Percentiles rank a stretch among this genome's conserved stretches.
Conservation (phyloP, 2,113 vertebrate species). For the Barnardius zonarius region DNA sequence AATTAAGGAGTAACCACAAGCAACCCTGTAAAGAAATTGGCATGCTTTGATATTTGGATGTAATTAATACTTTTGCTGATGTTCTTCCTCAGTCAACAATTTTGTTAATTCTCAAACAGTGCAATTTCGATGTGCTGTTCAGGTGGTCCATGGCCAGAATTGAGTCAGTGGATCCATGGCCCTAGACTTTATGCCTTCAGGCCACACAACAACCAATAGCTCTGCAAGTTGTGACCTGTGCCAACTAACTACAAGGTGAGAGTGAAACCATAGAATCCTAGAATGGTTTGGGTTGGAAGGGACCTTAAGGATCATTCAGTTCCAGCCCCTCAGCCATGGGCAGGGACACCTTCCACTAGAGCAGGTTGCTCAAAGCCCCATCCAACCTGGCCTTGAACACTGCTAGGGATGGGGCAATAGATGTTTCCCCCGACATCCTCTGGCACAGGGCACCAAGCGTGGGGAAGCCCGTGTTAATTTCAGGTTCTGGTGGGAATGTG, state of each 20-base stretch:
- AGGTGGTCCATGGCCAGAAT: fast-evolving
- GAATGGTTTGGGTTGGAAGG: not conserved
- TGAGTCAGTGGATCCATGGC: not conserved
- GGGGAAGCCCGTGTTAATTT: not conserved
- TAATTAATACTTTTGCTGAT: not conserved
- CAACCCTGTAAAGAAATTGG: not conserved
- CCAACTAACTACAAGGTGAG: not conserved
- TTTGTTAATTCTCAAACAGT: not conserved
- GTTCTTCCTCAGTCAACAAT: not conserved
- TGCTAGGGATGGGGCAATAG: not conserved
- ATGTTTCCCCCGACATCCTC: not conserved
- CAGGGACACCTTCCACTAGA: not conserved
- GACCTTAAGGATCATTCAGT: not conserved
- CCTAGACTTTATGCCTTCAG: not conserved
- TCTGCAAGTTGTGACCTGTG: not conserved
- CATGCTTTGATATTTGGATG: not conserved
- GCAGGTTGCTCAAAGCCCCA: not conserved
- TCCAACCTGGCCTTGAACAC: not conserved
- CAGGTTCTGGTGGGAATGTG: not conserved
- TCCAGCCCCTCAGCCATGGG: not conserved
- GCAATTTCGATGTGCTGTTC: not conserved
- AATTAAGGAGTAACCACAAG: not conserved
- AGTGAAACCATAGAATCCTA: not conserved
- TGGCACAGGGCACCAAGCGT: not conserved
- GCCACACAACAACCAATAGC: not conserved